Evolutionary conservation across 2,797 vertebrate genomes (phyloP).

Genomic region (Chelmon rostratus): DNA sequence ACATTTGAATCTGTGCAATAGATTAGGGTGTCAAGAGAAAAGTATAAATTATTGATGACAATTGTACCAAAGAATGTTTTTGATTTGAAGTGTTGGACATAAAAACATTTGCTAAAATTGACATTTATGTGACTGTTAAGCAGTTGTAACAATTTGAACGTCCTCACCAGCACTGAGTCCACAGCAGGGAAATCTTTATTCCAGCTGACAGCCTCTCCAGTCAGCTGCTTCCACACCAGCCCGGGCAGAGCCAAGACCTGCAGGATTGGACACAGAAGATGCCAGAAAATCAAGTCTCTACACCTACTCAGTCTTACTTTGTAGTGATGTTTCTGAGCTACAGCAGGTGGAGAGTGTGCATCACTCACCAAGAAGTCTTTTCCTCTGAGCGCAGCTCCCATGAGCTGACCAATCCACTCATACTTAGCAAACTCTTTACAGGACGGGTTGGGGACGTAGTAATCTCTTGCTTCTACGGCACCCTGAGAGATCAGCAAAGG

Average conservation of each 20-base stretch:
- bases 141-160: slow-evolving; percentile 5
- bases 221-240: slow-evolving; percentile 97
- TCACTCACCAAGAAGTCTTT: slow-evolving; percentile 95
- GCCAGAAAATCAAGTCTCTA: slow-evolving; percentile 1
- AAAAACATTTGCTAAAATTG: neutral
- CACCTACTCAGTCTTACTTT: neutral
- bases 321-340: neutral
- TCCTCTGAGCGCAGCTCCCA: slow-evolving; percentile 96
- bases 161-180: slow-evolving; percentile 95
- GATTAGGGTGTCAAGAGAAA: too few relatives aligned
- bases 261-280: slow-evolving; percentile 7
- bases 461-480: slow-evolving; percentile 94
- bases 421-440: slow-evolving; percentile 95
- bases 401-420: slow-evolving; percentile 97
- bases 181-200: slow-evolving; percentile 96
- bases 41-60: too few relatives aligned
- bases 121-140: neutral
- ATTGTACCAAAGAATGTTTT: too few relatives aligned
- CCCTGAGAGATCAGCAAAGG: slow-evolving; percentile 82
- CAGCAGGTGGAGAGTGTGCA: neutral
- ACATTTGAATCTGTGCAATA: too few relatives aligned
- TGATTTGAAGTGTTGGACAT: neutral
- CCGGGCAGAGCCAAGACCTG: slow-evolving; percentile 97
- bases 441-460: slow-evolving; percentile 97
- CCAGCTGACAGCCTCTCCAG: slow-evolving; percentile 96